Evolutionary conservation across 2,888 invertebrate genomes (phyloP).

Genomic region (Microctonus hyperodae): DNA sequence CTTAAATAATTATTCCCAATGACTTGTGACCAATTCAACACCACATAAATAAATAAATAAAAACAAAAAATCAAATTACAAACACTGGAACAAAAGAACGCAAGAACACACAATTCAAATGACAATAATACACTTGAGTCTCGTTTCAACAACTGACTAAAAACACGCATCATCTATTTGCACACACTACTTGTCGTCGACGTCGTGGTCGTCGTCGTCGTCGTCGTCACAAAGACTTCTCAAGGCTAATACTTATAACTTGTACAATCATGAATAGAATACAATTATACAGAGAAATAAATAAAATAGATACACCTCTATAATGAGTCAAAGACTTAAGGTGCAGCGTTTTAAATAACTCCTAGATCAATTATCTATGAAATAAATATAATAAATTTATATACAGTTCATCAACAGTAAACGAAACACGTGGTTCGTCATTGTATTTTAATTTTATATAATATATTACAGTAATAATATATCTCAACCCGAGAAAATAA

Average conservation of each 20-base stretch:
- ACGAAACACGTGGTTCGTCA: background rate
- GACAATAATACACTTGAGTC: background rate
- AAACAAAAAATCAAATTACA: too few species aligned
- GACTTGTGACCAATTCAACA: background rate
- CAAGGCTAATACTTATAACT: background rate
- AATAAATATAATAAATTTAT: background rate
- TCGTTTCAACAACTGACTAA: background rate
- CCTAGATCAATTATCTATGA: slow-evolving; percentile 1
- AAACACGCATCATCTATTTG: slow-evolving; percentile 4
- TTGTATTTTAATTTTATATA: too few species aligned
- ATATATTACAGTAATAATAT: too few species aligned
- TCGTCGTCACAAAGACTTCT: background rate
- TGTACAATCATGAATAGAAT: background rate
- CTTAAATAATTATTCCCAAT: too few species aligned
- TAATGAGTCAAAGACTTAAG: background rate
- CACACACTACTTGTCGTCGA: too few species aligned
- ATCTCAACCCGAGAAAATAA: too few species aligned
- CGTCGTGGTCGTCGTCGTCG: background rate
- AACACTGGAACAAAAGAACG: too few species aligned
- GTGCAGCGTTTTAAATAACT: background rate
- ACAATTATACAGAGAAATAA: background rate
- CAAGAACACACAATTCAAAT: background rate
- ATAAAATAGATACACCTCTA: background rate
- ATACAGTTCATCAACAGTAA: background rate
- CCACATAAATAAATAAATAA: background rate